phyloP scores from a whole-genome alignment of 2,113 vertebrate species.

The Physeter macrocephalus region DNA sequence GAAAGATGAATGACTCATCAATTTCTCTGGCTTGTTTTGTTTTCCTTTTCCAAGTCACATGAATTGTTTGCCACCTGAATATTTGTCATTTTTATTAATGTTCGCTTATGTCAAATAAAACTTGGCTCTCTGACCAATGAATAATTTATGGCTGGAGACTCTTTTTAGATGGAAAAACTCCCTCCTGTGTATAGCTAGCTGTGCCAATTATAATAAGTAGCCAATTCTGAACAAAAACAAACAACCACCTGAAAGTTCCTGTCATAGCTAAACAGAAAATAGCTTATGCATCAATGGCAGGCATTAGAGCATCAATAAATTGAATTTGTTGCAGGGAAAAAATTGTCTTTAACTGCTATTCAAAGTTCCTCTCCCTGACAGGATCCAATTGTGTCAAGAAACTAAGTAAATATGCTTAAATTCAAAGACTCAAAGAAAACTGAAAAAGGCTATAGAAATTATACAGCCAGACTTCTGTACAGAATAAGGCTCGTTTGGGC shows the following conservation, averaged over 20 bases:
- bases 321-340: not conserved
- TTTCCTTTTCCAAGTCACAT: not conserved
- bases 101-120: not conserved
- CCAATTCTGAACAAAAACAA: conserved; percentile 38
- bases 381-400: not conserved
- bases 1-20: not conserved
- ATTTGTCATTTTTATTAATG: conserved; percentile 44
- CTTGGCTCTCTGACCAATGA: not conserved
- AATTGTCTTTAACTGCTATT: not conserved
- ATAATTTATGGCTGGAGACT: not conserved
- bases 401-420: not conserved
- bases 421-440: not conserved
- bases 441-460: not conserved
- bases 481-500: not conserved
- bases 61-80: conserved; percentile 34
- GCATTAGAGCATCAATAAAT: not conserved
- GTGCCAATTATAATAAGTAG: conserved; percentile 19
- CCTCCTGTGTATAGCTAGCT: not conserved
- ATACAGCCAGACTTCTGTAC: not conserved
- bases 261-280: not conserved
- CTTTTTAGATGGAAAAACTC: not conserved
- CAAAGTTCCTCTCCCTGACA: not conserved
- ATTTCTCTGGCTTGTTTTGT: not conserved
- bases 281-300: not conserved
- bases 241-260: not conserved